phyloP scores from a whole-genome alignment of 2,888 invertebrate genomes.

The Eledona agricola region DNA sequence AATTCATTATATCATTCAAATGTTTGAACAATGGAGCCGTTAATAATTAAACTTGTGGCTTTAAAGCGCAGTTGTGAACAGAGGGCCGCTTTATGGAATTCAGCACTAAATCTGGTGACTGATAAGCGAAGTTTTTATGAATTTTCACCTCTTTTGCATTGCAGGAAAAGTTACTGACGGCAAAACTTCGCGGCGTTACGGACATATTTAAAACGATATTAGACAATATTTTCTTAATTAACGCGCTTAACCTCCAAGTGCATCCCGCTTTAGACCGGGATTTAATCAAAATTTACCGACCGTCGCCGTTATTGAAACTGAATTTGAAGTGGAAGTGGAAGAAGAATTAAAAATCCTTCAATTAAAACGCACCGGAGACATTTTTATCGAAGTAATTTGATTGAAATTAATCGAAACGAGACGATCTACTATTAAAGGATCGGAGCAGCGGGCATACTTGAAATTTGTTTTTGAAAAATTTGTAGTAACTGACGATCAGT shows the following conservation, averaged over 20 bases:
- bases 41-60: slow-evolving; percentile 22
- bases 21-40: slow-evolving; percentile 10
- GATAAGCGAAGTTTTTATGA: slow-evolving; percentile 25
- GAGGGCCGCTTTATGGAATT: slow-evolving; percentile 12
- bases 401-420: slow-evolving; percentile 2
- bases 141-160: too few species aligned
- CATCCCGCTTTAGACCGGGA: slow-evolving; percentile 4
- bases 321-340: slow-evolving; percentile 6
- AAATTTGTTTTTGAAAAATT: too few species aligned
- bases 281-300: slow-evolving; percentile 21
- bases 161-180: too few species aligned
- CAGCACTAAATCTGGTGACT: slow-evolving; percentile 22
- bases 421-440: too few species aligned
- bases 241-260: slow-evolving; percentile 20
- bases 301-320: slow-evolving; percentile 8
- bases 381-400: background rate
- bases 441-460: too few species aligned
- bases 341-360: slow-evolving; percentile 5
- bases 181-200: slow-evolving; percentile 7
- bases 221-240: slow-evolving; percentile 18
- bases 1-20: slow-evolving; percentile 3
- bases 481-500: too few species aligned
- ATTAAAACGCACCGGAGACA: slow-evolving; percentile 4
- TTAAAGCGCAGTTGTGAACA: slow-evolving; percentile 24
- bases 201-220: slow-evolving; percentile 7